Percentiles rank a stretch among this genome's conserved stretches.
Conservation (phyloP, 2,888 invertebrate species). For the Pteria penguin region DNA sequence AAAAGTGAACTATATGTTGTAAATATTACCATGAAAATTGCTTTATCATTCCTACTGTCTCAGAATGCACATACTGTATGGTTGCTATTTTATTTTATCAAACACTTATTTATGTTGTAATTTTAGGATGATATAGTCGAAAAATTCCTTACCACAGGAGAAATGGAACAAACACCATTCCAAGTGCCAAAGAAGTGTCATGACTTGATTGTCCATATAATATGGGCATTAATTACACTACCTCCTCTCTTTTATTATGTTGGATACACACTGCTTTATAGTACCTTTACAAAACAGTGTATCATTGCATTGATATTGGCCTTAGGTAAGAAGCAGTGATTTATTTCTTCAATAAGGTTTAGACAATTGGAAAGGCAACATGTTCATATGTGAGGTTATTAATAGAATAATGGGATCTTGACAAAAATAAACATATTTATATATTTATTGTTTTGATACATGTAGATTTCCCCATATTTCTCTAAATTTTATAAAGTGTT, state of each 20-base stretch:
- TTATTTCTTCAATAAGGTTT: too few species aligned
- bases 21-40: too few species aligned
- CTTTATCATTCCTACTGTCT: too few species aligned
- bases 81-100: not conserved
- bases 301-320: constrained; percentile 86
- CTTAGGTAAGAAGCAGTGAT: constrained; percentile 85
- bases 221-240: constrained; percentile 75
- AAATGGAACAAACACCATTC: constrained; percentile 60
- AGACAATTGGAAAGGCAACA: too few species aligned
- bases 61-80: too few species aligned
- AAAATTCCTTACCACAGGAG: constrained; percentile 73
- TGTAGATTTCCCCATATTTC: too few species aligned
- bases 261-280: constrained; percentile 78
- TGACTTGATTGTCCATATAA: constrained; percentile 73
- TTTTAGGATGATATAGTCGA: constrained; percentile 79
- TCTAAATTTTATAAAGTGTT: too few species aligned
- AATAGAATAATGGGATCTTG: too few species aligned
- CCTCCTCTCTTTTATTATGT: constrained; percentile 73
- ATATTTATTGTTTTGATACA: too few species aligned
- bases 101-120: not conserved
- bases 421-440: too few species aligned
- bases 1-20: too few species aligned
- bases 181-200: constrained; percentile 64
- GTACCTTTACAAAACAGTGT: constrained; percentile 85
- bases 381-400: too few species aligned